Evolutionary conservation across 2,888 invertebrate genomes (phyloP).

Genomic region (Phortica okadai): DNA sequence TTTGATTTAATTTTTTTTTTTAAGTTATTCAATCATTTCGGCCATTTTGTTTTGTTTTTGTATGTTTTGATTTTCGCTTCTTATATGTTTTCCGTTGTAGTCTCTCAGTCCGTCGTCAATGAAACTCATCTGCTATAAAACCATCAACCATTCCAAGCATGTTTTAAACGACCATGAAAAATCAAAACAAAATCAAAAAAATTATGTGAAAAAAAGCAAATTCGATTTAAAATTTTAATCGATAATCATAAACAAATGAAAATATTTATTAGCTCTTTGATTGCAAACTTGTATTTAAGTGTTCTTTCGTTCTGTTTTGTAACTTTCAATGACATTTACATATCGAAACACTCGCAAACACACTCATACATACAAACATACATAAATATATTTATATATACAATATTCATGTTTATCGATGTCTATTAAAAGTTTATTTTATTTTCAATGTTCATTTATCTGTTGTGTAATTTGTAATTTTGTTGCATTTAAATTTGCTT

Average conservation of each 20-base stretch:
- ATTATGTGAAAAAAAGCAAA: not conserved
- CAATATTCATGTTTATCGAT: slow-evolving; percentile 49
- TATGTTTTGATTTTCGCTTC: slow-evolving; percentile 21
- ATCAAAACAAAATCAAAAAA: slow-evolving; percentile 7
- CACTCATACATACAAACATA: not conserved
- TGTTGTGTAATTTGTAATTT: slow-evolving; percentile 36
- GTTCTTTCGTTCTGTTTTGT: slow-evolving; percentile 6
- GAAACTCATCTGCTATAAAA: slow-evolving; percentile 10
- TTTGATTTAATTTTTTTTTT: slow-evolving; percentile 21
- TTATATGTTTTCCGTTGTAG: slow-evolving; percentile 21
- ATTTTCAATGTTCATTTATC: slow-evolving; percentile 54
- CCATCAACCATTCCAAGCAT: slow-evolving; percentile 19
- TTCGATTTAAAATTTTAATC: not conserved
- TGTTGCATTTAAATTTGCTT: slow-evolving; percentile 63
- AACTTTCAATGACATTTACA: slow-evolving; percentile 1
- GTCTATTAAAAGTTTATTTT: slow-evolving; percentile 51
- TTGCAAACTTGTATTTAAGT: slow-evolving; percentile 15
- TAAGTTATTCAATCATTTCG: not conserved
- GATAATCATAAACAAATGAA: not conserved
- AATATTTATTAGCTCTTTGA: slow-evolving; percentile 10
- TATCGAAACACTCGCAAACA: not conserved
- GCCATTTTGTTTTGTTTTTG: slow-evolving; percentile 6
- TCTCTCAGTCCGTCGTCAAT: not conserved
- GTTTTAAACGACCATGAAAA: not conserved
- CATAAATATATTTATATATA: not conserved